phyloP scores from a whole-genome alignment of 2,113 vertebrate genomes.

The Sinocyclocheilus anshuiensis region DNA sequence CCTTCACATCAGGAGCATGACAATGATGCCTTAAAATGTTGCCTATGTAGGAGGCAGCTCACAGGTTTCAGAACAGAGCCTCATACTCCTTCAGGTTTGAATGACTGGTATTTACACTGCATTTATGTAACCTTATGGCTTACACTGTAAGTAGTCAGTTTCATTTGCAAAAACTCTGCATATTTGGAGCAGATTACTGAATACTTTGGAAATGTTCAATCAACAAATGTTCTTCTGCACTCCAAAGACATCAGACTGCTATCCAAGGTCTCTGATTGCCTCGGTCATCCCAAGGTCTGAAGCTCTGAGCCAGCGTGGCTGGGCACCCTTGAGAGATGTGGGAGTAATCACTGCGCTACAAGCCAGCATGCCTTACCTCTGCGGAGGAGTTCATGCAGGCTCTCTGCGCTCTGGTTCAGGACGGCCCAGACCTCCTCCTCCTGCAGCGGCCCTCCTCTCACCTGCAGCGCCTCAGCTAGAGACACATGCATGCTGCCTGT shows the following conservation, averaged over 20 bases:
- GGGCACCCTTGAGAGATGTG: neutral
- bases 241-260: no score
- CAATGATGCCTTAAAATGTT: no score
- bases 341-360: neutral
- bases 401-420: constrained; percentile 94
- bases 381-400: constrained; percentile 56
- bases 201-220: no score
- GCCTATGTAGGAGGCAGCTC: no score
- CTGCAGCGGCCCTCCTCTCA: constrained; percentile 91
- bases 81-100: neutral
- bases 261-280: neutral
- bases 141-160: no score
- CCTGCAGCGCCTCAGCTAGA: constrained; percentile 96
- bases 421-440: constrained; percentile 98
- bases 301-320: neutral
- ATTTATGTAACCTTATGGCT: neutral
- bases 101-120: neutral
- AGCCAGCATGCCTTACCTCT: constrained; percentile 79
- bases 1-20: no score
- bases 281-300: neutral
- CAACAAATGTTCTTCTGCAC: no score
- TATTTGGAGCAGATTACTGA: no score
- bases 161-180: no score
- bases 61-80: no score
- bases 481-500: constrained; percentile 97